These are phyloP conservation scores for Trypoxylon attenuatum DNA, from an alignment of 2,888 invertebrate genomes.

Conservation along the genomic window DNA sequence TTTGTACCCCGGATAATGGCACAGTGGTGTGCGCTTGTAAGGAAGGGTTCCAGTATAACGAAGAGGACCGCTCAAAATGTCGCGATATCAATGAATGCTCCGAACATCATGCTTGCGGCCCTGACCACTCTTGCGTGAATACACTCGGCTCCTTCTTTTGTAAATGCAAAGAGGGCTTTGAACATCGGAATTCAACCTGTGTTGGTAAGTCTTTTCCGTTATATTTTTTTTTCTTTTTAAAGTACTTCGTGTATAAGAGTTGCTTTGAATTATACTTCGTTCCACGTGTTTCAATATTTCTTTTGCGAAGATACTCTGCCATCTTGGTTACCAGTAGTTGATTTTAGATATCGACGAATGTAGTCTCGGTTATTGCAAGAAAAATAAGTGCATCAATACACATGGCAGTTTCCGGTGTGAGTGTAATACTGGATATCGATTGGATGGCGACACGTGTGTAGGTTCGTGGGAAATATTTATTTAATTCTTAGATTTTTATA, in stretches of 20 bases:
- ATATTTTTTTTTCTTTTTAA: no score
- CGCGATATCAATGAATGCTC: constrained; percentile 74
- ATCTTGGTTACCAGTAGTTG: constrained; percentile 11
- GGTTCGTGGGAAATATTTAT: constrained; percentile 60
- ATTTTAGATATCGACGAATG: constrained; percentile 70
- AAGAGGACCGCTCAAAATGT: constrained; percentile 62
- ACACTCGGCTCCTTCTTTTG: constrained; percentile 74
- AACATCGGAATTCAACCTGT: constrained; percentile 56
- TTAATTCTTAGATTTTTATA: constrained; percentile 5
- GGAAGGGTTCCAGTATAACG: constrained; percentile 72
- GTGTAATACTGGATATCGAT: constrained; percentile 65
- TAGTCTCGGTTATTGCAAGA: constrained; percentile 56
- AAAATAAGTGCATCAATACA: constrained; percentile 65
- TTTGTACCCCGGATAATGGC: constrained; percentile 52
- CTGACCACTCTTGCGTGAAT: constrained; percentile 75
- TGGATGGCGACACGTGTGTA: constrained; percentile 60
- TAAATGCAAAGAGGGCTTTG: constrained; percentile 61
- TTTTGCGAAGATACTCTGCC: no score
- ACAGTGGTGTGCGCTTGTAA: constrained; percentile 60
- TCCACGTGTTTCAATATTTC: no score
- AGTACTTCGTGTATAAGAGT: no score
- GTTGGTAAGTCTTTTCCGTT: constrained; percentile 52
- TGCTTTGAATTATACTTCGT: no score
- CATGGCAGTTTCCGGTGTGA: constrained; percentile 67
- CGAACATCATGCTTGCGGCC: constrained; percentile 69